Evolutionary conservation across 2,888 invertebrate genomes (phyloP), one percentile per base, ranked within the genome.

Genomic region (Dichetophora obliterata): DNA sequence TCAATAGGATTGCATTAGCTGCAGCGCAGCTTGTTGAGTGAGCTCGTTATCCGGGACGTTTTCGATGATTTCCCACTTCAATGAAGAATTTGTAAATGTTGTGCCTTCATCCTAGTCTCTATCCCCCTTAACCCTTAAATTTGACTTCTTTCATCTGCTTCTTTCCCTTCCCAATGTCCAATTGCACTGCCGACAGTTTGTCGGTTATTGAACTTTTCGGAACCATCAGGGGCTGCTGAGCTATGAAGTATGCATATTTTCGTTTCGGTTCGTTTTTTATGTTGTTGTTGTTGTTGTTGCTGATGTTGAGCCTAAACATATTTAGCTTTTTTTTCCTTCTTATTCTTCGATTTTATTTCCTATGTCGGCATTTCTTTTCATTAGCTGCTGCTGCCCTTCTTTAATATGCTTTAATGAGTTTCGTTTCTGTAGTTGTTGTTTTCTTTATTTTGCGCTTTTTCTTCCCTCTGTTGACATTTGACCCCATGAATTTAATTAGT

Each of bases 391-490:
- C 72, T 31, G 76, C 77, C 61, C 24, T 72, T 76, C 57, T 63
- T 65, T 54, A 78, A 76, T 75, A 68, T 72, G 57, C 63, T 63
- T 74, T 50, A 57, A 63, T 76, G 37, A 52, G 65, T 66, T 22
- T 70, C 31, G n/a, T 27, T 34, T 34, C 54, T 57, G 68, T 24
- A 50, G 66, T 14, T 70, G 57, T 22, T 66, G 43, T 27, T 54
- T 43, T 50, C 27, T 79, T 79, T 80, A 77, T 80, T 79, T 78
- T 77, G 79, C 79, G 76, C 75, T 76, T 75, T 61, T 72, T 75
- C 76, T 75, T 69, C 54, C 34, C 71, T 75, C 68, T 24, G 43
- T 48, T 63, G 73, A 63, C 73, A 73, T 73, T 63, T 73, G 73
- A 73, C 73, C 73, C 5, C n/a, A 31, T 63, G 63, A 22, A 31